Conservation (phyloP, 2,888 invertebrate genomes). For the Acleris holmiana region DNA sequence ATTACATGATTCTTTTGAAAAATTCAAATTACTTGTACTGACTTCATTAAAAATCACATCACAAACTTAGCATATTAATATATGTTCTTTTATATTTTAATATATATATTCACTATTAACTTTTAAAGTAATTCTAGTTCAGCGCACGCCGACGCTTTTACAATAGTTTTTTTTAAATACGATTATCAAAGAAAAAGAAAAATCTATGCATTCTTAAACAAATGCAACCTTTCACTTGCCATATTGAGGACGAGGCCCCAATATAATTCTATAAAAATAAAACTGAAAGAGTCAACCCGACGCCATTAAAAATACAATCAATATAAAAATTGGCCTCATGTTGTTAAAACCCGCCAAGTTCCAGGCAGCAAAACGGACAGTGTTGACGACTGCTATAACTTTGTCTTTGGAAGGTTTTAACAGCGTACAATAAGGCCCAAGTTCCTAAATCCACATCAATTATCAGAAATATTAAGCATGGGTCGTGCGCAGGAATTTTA, state of each 20-base stretch:
- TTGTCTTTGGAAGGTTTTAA: no score
- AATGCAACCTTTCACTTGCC: constrained; percentile 67
- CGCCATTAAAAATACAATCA: constrained; percentile 43
- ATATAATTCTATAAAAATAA: constrained; percentile 68
- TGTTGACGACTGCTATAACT: no score
- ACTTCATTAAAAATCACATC: constrained; percentile 70
- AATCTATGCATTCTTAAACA: constrained; percentile 77
- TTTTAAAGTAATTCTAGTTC: constrained; percentile 26
- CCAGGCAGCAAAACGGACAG: no score
- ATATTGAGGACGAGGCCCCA: constrained; percentile 59
- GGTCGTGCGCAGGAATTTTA: no score
- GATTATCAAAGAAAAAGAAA: constrained; percentile 53
- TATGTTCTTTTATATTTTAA: constrained; percentile 44
- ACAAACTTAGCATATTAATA: constrained; percentile 57
- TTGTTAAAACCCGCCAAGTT: no score
- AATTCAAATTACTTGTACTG: constrained; percentile 69
- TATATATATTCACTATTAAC: constrained; percentile 40
- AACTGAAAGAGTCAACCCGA: constrained; percentile 72
- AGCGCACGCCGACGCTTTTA: constrained; percentile 12
- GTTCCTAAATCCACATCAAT: no score
- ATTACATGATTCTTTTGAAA: constrained; percentile 66
- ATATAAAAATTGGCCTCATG: constrained; percentile 19
- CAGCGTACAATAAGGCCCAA: no score
- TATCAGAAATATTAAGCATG: no score
- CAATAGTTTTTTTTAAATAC: constrained; percentile 31